A percentile compares a stretch with the other conserved stretches of the same genome.
phyloP scores from a whole-genome alignment of 2,113 vertebrate genomes.

The Lynx canadensis region DNA sequence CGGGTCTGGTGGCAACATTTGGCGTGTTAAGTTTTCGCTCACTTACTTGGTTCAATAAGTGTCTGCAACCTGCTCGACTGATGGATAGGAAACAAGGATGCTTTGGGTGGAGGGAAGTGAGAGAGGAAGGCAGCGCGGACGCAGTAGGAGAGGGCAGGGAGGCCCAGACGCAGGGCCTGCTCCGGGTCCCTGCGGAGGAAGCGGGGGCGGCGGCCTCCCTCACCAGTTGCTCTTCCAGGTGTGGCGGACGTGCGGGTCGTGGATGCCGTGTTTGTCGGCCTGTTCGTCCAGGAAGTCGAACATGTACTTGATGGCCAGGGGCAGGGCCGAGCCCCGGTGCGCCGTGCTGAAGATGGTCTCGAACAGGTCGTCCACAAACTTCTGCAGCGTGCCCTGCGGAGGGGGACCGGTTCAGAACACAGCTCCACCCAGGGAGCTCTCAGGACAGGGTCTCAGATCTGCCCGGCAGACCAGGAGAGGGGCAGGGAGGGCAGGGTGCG shows the following conservation, averaged over 20 bases:
- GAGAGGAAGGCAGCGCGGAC: neutral
- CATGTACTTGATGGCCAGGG: constrained; percentile 99
- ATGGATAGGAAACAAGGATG: neutral
- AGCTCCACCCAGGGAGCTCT: rapidly evolving
- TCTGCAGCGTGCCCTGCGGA: constrained; percentile 96
- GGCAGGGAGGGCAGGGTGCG: neutral
- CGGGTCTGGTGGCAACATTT: no score
- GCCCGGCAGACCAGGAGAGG: neutral
- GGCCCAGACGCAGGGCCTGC: no score
- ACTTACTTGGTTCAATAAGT: neutral
- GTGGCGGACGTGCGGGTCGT: constrained; percentile 97
- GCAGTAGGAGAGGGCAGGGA: no score
- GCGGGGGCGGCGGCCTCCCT: constrained; percentile 68
- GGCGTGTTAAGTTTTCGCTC: neutral
- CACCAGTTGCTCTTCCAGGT: constrained; percentile 99
- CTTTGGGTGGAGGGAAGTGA: neutral
- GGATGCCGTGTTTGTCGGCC: constrained; percentile 97
- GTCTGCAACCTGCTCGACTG: neutral
- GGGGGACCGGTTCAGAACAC: neutral
- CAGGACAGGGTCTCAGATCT: neutral
- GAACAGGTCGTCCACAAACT: constrained; percentile 98
- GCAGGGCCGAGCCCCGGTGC: constrained; percentile 96
- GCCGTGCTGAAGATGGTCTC: constrained; percentile 99
- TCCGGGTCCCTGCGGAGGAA: rapidly evolving
- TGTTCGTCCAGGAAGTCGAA: constrained; percentile 99